phyloP scores from a whole-genome alignment of 2,113 vertebrate species.

The Macroglossus sobrinus region DNA sequence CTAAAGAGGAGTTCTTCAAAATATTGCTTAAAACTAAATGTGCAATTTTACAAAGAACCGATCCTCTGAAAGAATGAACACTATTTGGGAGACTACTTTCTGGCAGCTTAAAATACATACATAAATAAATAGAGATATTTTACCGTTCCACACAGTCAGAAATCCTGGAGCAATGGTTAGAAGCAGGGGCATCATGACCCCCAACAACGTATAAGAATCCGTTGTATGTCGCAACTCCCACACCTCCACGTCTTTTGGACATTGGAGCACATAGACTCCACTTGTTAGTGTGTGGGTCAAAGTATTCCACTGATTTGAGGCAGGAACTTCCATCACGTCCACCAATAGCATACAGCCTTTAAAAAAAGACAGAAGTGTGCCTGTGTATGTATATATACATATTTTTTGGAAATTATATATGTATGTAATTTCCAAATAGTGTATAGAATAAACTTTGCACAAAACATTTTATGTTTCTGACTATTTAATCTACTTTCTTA shows the following conservation, averaged over 20 bases:
- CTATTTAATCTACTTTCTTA: neutral
- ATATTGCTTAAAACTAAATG: neutral
- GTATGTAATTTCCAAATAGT: neutral
- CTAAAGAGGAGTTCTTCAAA: neutral
- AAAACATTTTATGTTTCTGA: neutral
- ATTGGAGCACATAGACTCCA: conserved; percentile 95
- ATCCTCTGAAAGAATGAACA: neutral
- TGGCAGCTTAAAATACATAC: neutral
- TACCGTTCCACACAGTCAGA: conserved; percentile 96
- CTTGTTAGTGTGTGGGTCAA: conserved; percentile 98
- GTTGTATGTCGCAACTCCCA: conserved; percentile 94
- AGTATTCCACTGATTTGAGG: conserved; percentile 96
- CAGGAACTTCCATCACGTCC: conserved; percentile 97
- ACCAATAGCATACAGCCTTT: conserved; percentile 93
- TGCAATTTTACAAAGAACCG: neutral
- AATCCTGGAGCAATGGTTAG: conserved; percentile 94
- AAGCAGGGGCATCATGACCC: conserved; percentile 95
- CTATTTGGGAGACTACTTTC: neutral
- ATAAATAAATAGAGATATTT: neutral
- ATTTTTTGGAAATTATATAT: neutral
- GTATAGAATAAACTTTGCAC: neutral
- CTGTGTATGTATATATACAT: neutral
- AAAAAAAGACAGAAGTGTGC: neutral
- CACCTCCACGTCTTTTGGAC: conserved; percentile 94
- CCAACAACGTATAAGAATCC: conserved; percentile 95